Conservation (phyloP, 2,113 vertebrate species). For the Cebus imitator region DNA sequence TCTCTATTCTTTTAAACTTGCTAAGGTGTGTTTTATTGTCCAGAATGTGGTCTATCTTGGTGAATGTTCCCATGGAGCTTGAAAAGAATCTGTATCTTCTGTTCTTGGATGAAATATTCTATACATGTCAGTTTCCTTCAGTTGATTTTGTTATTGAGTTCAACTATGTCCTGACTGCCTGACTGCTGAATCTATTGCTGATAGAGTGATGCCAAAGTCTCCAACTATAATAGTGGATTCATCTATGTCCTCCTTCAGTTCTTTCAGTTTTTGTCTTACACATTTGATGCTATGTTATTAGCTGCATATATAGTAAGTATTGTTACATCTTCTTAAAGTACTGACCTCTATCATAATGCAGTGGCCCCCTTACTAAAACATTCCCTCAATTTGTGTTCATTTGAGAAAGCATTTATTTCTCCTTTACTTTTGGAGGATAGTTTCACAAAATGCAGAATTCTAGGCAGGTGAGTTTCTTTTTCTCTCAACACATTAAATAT, state of each 20-base stretch:
- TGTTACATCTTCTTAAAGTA: background rate
- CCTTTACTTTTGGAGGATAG: background rate
- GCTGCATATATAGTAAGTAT: background rate
- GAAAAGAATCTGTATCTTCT: background rate
- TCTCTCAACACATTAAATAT: background rate
- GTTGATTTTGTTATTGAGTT: background rate
- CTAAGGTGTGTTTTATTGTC: background rate
- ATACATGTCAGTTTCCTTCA: background rate
- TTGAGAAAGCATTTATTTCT: background rate
- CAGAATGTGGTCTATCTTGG: background rate
- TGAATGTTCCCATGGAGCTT: background rate
- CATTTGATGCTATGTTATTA: background rate
- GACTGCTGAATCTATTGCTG: background rate
- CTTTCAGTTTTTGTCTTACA: background rate
- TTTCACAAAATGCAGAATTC: background rate
- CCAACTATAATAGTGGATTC: background rate
- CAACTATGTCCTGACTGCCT: background rate
- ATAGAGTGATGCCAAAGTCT: background rate
- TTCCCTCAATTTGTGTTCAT: background rate
- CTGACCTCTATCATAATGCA: background rate
- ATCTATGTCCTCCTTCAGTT: background rate
- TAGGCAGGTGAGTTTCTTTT: background rate
- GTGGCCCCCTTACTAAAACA: background rate
- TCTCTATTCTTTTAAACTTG: background rate
- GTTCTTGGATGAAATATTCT: background rate